Evolutionary conservation across 2,797 vertebrate genomes (phyloP).

Genomic region (Siniperca obscura): DNA sequence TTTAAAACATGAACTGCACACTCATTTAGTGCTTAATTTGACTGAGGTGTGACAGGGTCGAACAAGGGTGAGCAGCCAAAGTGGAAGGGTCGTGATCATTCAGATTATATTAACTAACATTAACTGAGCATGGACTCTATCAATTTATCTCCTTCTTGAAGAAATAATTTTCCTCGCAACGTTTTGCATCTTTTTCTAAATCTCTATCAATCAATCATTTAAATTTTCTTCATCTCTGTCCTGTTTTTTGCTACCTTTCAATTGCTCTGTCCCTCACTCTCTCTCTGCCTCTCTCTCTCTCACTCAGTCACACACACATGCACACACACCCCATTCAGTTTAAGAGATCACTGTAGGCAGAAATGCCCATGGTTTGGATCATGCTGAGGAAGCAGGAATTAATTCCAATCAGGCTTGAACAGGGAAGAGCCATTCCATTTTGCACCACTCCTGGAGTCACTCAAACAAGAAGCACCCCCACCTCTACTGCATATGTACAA

Average conservation of each 20-base stretch:
- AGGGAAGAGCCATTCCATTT: slow-evolving; percentile 75
- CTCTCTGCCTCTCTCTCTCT: not conserved
- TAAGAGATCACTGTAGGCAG: slow-evolving; percentile 70
- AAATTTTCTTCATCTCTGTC: not conserved
- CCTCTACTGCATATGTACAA: slow-evolving; percentile 40
- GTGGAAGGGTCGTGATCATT: slow-evolving; percentile 68
- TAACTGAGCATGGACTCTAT: slow-evolving; percentile 44
- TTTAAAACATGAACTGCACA: slow-evolving; percentile 85
- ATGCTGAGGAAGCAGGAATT: slow-evolving; percentile 86
- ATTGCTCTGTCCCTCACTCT: not conserved
- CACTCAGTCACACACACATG: not conserved
- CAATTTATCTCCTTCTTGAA: slow-evolving; percentile 22
- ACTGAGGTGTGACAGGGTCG: slow-evolving; percentile 70
- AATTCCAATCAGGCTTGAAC: slow-evolving; percentile 84
- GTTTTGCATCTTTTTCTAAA: slow-evolving; percentile 35
- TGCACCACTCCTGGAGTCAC: slow-evolving; percentile 71
- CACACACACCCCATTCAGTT: slow-evolving; percentile 55
- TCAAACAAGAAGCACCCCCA: slow-evolving; percentile 57
- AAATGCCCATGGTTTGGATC: slow-evolving; percentile 70
- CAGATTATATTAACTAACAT: slow-evolving; percentile 70
- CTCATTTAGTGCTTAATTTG: slow-evolving; percentile 77
- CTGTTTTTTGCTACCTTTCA: slow-evolving; percentile 36
- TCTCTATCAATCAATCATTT: slow-evolving; percentile 16
- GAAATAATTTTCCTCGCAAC: slow-evolving; percentile 16
- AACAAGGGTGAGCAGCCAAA: slow-evolving; percentile 60